Evolutionary conservation across 2,888 invertebrate genomes (phyloP).

Genomic region (Erannis defoliaria): DNA sequence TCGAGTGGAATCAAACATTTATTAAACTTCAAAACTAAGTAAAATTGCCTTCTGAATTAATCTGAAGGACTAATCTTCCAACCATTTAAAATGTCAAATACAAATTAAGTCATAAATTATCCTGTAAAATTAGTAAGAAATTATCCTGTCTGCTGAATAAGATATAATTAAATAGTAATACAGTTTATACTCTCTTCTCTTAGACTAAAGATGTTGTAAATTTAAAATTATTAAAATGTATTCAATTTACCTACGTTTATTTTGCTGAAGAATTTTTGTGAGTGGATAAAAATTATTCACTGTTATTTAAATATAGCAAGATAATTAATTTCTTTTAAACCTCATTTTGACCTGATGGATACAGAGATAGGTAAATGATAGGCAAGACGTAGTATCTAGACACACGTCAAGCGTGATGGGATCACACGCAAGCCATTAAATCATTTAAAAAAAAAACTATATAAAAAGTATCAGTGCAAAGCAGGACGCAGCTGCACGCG

Average conservation of each 20-base stretch:
- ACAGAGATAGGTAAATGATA: no score
- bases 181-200: slow-evolving; percentile 18
- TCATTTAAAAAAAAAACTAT: no score
- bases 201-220: slow-evolving; percentile 26
- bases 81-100: background rate
- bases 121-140: slow-evolving; percentile 29
- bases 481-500: no score
- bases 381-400: no score
- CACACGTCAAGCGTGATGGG: no score
- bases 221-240: slow-evolving; percentile 34
- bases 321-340: no score
- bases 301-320: background rate
- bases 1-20: no score
- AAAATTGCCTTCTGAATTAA: no score
- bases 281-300: background rate
- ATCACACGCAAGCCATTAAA: no score
- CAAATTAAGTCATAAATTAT: background rate
- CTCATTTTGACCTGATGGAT: no score
- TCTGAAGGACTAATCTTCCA: background rate
- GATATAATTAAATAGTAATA: slow-evolving; percentile 14
- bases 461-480: no score
- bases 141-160: slow-evolving; percentile 28
- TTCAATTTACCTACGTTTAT: slow-evolving; percentile 31
- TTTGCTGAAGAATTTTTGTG: background rate
- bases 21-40: no score